These are phyloP conservation scores for Drosophila koepferae DNA, from an alignment of 2,888 invertebrate species.

Conservation along the genomic window DNA sequence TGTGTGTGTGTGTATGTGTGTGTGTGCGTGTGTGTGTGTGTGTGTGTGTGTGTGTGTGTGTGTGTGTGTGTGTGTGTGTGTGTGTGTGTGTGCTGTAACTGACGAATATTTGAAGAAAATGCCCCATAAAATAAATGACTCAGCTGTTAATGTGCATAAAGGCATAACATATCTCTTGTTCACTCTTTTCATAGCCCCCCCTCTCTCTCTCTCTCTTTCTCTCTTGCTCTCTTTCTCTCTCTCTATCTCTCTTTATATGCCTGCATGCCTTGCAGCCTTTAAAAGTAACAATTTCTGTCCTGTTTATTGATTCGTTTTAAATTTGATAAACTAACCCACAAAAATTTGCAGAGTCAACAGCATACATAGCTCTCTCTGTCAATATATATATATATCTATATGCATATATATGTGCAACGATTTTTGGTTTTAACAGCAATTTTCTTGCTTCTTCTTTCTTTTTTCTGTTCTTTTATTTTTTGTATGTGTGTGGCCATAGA, in stretches of 20 bases:
- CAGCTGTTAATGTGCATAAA: slow-evolving; percentile 45
- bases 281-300: slow-evolving; percentile 22
- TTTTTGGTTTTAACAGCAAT: neutral
- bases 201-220: too few relatives aligned
- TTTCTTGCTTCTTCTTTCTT: neutral
- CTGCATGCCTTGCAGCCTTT: neutral
- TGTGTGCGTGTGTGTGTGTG: slow-evolving; percentile 5
- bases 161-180: slow-evolving; percentile 8
- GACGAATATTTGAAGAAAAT: slow-evolving; percentile 48
- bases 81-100: slow-evolving; percentile 15
- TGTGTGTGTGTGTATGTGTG: neutral
- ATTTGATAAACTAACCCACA: slow-evolving; percentile 18
- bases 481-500: too few relatives aligned
- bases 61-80: slow-evolving; percentile 8
- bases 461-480: too few relatives aligned
- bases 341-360: slow-evolving; percentile 6
- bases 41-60: neutral
- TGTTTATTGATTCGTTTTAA: slow-evolving; percentile 41
- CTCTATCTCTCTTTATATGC: neutral
- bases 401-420: neutral
- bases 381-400: neutral
- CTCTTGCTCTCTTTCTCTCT: too few relatives aligned
- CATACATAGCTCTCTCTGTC: neutral
- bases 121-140: slow-evolving; percentile 62
- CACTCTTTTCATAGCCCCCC: neutral